Conservation (phyloP, 2,113 vertebrate genomes). For the Cyanoderma ruficeps region DNA sequence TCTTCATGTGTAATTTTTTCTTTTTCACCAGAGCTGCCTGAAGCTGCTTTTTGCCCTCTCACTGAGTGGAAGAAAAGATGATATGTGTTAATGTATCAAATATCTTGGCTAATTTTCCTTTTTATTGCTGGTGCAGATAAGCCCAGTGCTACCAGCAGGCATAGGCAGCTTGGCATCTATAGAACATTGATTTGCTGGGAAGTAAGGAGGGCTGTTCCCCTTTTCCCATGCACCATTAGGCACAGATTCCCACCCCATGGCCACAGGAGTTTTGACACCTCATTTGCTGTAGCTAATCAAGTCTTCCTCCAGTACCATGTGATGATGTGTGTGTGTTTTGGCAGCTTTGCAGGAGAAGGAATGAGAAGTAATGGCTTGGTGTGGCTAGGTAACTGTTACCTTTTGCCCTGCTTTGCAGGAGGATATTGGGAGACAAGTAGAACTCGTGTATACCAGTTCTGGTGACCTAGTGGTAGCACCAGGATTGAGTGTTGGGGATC, state of each 20-base stretch:
- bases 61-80: not conserved
- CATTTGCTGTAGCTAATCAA: not conserved
- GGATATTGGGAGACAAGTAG: not conserved
- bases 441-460: not conserved
- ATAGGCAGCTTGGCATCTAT: not conserved
- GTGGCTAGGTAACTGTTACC: not conserved
- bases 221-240: not conserved
- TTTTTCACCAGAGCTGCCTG: not conserved
- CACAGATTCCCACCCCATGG: fast-evolving
- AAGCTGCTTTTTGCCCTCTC: not conserved
- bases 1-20: not conserved
- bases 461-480: not conserved
- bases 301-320: not conserved
- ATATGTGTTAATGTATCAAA: not conserved
- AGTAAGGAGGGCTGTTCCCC: not conserved
- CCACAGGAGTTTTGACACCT: not conserved
- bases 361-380: not conserved
- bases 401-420: not conserved
- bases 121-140: not conserved
- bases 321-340: not conserved
- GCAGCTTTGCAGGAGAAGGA: not conserved
- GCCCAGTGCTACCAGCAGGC: not conserved
- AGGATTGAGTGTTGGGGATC: not conserved
- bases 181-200: not conserved
- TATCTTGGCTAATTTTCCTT: not conserved